Conservation (phyloP, 2,888 invertebrate species). For the Caradrina clavipalpis region DNA sequence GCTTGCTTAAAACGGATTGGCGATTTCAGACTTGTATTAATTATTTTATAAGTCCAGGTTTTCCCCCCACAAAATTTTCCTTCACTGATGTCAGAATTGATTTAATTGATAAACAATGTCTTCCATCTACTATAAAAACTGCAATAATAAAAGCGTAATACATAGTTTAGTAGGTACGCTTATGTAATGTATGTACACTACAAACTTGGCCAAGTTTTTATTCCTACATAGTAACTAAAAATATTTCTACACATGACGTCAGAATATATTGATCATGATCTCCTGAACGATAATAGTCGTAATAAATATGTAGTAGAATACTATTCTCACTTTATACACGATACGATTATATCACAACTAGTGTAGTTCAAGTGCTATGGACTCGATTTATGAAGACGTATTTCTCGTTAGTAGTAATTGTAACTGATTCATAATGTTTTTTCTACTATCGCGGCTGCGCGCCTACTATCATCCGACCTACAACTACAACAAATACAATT, state of each 20-base stretch:
- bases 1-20: too few relatives aligned
- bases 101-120: neutral
- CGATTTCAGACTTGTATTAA: too few relatives aligned
- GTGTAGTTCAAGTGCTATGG: slow-evolving; percentile 35
- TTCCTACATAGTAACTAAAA: slow-evolving; percentile 35
- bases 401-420: slow-evolving; percentile 25
- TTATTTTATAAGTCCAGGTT: too few relatives aligned
- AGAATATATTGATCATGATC: slow-evolving; percentile 53
- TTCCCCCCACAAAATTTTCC: too few relatives aligned
- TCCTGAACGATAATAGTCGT: slow-evolving; percentile 42
- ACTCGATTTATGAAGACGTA: slow-evolving; percentile 46
- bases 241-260: slow-evolving; percentile 48
- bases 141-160: neutral
- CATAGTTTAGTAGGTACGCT: neutral
- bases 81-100: too few relatives aligned
- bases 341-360: slow-evolving; percentile 38
- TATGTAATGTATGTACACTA: slow-evolving; percentile 1
- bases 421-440: slow-evolving; percentile 27
- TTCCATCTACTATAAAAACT: slow-evolving; percentile 12
- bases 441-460: slow-evolving; percentile 6
- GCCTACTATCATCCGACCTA: neutral
- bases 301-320: slow-evolving; percentile 57
- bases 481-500: neutral
- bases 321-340: slow-evolving; percentile 46
- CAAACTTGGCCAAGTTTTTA: slow-evolving; percentile 44